Base-by-base conservation (phyloP, 2,888 invertebrate genomes). In the Drosophila neotestacea region DNA sequence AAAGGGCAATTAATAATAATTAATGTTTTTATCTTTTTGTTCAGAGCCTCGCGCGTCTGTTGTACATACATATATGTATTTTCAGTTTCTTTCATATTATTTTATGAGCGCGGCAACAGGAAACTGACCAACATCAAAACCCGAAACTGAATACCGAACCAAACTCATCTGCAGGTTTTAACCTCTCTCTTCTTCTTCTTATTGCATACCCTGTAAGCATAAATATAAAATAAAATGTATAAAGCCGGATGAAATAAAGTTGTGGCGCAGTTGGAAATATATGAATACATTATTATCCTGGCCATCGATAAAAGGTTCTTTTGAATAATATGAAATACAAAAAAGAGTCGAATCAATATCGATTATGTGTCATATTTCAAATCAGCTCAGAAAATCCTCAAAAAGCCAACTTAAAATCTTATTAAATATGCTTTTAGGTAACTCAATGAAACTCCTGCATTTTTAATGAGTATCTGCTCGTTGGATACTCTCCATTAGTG, bases 1-100 rank as follows among this genome's bases (percentile, higher is more conserved):
- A 88, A 89, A 85, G 85, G 81, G 88, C 90, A 90, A 90, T 90
- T 90, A 90, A 91, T 91, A 90, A 90, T 90, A 91, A 90, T 91
- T 90, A 91, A 90, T 90, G 90, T 90, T 90, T 85, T 90, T 91
- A 90, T 90, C 83, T 88, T 78, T 79, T 81, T 90, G 70, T 82
- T 75, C 74, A 52, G 58, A 22, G 22, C 16, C 54, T 52, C 64
- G 73, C 63, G 52, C 64, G 51, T 50, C 39, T 36, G 42, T 51
- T 60, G 62, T 64, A 16, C 16, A 16, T 16, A 16, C 1, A 66
- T 54, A 61, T 61, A 22, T 22, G 2, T 22, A 22, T 22, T 22
- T 22, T 22, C 22, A 22, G 22, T 62, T 73, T 64, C 60, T 36
- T 69, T 36, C 41, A 56, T 41, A 48, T 44, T 52, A 58, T 58